Percentiles rank a stretch among this genome's conserved stretches.
Evolutionary conservation across 2,888 invertebrate genomes (phyloP).

Genomic region (Euplexia lucipara): DNA sequence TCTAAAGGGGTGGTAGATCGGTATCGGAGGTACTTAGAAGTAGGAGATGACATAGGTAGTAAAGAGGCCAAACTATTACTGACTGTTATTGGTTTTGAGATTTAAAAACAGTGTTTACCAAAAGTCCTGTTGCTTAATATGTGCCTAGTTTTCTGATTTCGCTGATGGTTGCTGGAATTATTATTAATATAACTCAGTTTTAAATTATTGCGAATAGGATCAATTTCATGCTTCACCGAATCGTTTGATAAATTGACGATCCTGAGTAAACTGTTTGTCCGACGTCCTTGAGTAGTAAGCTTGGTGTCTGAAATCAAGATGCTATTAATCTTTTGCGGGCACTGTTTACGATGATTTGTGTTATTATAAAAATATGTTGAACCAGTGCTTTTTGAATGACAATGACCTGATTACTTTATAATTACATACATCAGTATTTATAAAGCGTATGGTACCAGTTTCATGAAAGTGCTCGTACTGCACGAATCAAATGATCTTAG

Average conservation of each 20-base stretch:
- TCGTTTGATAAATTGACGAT: slow-evolving; percentile 80
- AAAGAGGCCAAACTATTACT: not conserved
- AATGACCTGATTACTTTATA: not conserved
- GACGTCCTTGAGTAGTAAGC: slow-evolving; percentile 56
- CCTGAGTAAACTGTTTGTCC: slow-evolving; percentile 78
- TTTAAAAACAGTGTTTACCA: slow-evolving; percentile 63
- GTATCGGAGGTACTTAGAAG: not conserved
- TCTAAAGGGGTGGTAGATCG: too few relatives aligned
- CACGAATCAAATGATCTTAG: too few relatives aligned
- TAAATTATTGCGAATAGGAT: slow-evolving; percentile 75
- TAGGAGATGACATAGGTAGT: not conserved
- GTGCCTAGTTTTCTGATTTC: slow-evolving; percentile 78
- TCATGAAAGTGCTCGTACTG: too few relatives aligned
- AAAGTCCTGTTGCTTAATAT: slow-evolving; percentile 69
- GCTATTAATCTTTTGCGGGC: slow-evolving; percentile 37
- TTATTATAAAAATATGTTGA: not conserved
- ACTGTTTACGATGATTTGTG: slow-evolving; percentile 1
- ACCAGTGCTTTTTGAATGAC: slow-evolving; percentile 3
- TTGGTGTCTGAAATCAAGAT: slow-evolving; percentile 68
- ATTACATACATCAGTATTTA: too few relatives aligned
- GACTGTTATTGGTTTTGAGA: too few relatives aligned
- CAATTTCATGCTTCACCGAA: slow-evolving; percentile 75
- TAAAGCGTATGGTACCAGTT: too few relatives aligned
- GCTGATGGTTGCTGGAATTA: slow-evolving; percentile 64
- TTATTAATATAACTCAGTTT: slow-evolving; percentile 68